Conservation (phyloP, 2,888 invertebrate genomes). For the Linnaemya vulpina region DNA sequence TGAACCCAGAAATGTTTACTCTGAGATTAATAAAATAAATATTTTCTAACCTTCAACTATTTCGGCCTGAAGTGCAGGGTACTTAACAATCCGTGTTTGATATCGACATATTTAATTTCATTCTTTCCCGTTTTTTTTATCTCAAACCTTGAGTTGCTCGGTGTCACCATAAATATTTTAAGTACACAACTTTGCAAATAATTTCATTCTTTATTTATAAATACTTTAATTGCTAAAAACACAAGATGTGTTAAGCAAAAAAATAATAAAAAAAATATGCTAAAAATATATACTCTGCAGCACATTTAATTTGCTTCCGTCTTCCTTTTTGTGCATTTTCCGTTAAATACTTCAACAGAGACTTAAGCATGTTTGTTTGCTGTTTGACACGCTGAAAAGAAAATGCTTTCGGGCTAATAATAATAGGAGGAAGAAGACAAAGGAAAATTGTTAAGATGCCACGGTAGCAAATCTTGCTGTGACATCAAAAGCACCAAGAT, state of each 20-base stretch:
- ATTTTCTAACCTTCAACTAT: too few species aligned
- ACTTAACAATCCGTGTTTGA: background rate
- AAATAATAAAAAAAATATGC: constrained; percentile 4
- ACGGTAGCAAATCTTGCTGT: constrained; percentile 4
- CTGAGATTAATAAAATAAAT: too few species aligned
- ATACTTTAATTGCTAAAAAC: constrained; percentile 50
- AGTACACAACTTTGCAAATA: constrained; percentile 46
- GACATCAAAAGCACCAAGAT: constrained; percentile 25
- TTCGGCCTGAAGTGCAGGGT: background rate
- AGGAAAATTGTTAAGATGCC: constrained; percentile 31
- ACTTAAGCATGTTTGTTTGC: constrained; percentile 48
- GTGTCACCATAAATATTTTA: constrained; percentile 47
- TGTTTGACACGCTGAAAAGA: constrained; percentile 60
- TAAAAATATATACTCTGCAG: constrained; percentile 23
- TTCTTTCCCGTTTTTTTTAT: too few species aligned
- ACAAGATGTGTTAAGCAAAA: background rate
- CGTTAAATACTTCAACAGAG: constrained; percentile 30
- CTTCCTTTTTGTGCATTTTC: constrained; percentile 43
- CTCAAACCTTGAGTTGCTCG: background rate
- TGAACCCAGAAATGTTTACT: too few species aligned
- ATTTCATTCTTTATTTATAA: constrained; percentile 62
- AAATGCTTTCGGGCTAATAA: constrained; percentile 58
- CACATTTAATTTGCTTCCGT: constrained; percentile 30
- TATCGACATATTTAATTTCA: background rate
- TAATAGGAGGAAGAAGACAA: constrained; percentile 6